Evolutionary conservation across 2,888 invertebrate genomes (phyloP), one percentile per base, ranked within the genome.

Genomic region (Spodoptera littoralis): DNA sequence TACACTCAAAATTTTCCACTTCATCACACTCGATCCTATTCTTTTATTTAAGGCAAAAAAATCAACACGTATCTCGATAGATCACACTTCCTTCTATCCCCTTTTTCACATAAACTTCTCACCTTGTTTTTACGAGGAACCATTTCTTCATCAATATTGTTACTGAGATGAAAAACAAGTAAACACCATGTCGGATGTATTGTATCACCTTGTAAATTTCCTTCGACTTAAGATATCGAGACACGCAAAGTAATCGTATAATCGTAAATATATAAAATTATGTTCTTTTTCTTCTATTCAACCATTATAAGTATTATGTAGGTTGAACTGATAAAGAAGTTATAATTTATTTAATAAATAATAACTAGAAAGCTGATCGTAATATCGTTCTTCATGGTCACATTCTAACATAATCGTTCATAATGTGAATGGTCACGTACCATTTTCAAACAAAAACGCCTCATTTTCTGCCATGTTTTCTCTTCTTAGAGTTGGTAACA

Each of bases 401-500:
- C 70, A 73, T 70, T 65, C 55, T 65, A 63, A 66, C 56, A 65
- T 79, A 77, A 83, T 83, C 75, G 76, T 76, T 73, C 70, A 76
- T 83, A 84, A 85, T 81, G 78, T 73, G 71, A 77, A 65, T 56
- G 76, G 80, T 82, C 81, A 83, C 73, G 82, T 75, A 77, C 63
- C 61, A 70, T 64, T 77, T 76, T 70, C 72, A 75, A 77, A 77
- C 77, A 81, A 79, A 76, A 84, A 75, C 70, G 60, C 58, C 72
- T 63, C 79, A 82, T 85, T 87, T 86, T 84, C 84, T 83, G 36
- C 9, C 36, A 73, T 61, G 76, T 85, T 89, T 88, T 89, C 88
- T 85, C 87, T 80, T 65, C 49, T 53, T 36, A 18, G 18, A 18
- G 54, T 65, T 66, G 60, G 65, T 65, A 74, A 77, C 62, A 84